Conservation (phyloP, 2,113 vertebrate species). For the Phodopus roborovskii region DNA sequence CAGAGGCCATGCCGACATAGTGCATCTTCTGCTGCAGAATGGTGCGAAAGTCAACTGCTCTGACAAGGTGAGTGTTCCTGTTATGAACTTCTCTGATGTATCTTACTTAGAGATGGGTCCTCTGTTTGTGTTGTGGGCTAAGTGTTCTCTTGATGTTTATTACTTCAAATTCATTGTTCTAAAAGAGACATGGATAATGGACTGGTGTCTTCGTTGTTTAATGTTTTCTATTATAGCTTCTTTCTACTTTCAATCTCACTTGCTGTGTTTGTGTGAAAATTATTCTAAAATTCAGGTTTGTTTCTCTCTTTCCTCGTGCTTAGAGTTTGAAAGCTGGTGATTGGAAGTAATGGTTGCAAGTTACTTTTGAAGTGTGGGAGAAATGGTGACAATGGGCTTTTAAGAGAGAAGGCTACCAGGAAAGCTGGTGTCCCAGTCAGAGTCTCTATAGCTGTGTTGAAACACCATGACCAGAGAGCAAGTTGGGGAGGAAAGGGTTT, state of each 20-base stretch:
- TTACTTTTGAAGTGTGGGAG: background rate
- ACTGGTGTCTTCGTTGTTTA: background rate
- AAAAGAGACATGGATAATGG: background rate
- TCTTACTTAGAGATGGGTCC: background rate
- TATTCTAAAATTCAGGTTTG: background rate
- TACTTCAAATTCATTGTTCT: background rate
- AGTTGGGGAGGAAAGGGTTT: background rate
- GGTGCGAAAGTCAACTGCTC: conserved; percentile 99
- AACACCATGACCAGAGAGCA: background rate
- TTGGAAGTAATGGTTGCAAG: background rate
- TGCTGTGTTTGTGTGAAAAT: background rate
- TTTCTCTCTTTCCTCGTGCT: background rate
- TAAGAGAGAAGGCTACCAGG: background rate
- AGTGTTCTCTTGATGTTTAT: background rate
- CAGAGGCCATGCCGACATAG: conserved; percentile 95
- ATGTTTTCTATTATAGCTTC: background rate
- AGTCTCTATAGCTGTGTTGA: background rate
- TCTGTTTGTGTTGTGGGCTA: background rate
- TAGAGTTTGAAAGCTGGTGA: background rate
- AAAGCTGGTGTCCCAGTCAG: background rate
- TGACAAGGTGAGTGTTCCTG: conserved; percentile 92
- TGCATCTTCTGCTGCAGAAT: conserved; percentile 92
- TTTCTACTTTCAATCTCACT: background rate
- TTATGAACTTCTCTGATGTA: background rate
- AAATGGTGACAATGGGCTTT: background rate